These are phyloP conservation scores for Caenorhabditis sinica DNA, from an alignment of 2,888 invertebrate species.

Conservation along the genomic window DNA sequence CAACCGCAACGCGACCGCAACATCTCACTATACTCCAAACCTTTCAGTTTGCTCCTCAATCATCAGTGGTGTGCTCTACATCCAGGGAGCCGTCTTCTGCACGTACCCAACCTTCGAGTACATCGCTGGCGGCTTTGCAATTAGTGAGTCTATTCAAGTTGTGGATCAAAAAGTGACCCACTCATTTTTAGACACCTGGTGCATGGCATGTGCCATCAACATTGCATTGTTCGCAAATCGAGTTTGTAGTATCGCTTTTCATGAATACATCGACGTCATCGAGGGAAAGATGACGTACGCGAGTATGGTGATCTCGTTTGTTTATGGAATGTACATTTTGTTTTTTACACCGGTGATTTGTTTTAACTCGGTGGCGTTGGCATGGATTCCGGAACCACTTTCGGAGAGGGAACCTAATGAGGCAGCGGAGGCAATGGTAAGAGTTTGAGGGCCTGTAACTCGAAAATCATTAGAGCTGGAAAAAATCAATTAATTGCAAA, in stretches of 20 bases:
- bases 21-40: not conserved
- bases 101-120: slow-evolving; percentile 51
- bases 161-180: not conserved
- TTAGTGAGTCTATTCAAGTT: slow-evolving; percentile 18
- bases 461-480: no score
- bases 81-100: slow-evolving; percentile 57
- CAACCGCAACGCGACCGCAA: no score
- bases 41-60: slow-evolving; percentile 48
- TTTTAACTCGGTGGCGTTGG: slow-evolving; percentile 46
- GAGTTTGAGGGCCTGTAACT: not conserved
- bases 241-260: slow-evolving; percentile 50
- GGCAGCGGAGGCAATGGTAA: slow-evolving; percentile 34
- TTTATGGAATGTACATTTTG: slow-evolving; percentile 39
- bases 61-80: slow-evolving; percentile 54
- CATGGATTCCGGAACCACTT: slow-evolving; percentile 48
- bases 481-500: no score
- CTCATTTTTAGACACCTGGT: slow-evolving; percentile 44
- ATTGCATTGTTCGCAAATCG: slow-evolving; percentile 58
- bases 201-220: slow-evolving; percentile 60
- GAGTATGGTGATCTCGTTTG: slow-evolving; percentile 7
- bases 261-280: slow-evolving; percentile 53
- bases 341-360: slow-evolving; percentile 48
- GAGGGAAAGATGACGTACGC: slow-evolving; percentile 34
- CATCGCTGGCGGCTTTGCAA: slow-evolving; percentile 56
- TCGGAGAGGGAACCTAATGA: slow-evolving; percentile 18